phyloP scores from a whole-genome alignment of 1,140 invertebrate species.

The Caenorhabditis remanei region DNA sequence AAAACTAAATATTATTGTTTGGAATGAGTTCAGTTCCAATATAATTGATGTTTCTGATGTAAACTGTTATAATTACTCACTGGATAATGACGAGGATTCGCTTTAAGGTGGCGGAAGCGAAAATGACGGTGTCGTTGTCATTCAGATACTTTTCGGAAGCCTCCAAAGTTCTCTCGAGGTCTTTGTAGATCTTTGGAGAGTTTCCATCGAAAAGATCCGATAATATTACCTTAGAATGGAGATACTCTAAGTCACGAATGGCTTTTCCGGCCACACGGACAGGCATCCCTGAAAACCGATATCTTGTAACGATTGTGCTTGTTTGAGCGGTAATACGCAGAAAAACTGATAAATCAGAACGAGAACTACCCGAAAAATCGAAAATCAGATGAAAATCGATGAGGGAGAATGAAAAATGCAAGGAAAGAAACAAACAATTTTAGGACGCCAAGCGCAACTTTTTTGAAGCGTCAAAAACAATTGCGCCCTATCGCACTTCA shows the following conservation, averaged over 20 bases:
- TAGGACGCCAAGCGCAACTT: constrained; percentile 8
- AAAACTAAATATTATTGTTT: neutral
- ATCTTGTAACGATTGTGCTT: neutral
- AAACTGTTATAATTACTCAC: neutral
- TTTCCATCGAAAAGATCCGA: constrained; percentile 15
- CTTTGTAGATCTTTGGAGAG: neutral
- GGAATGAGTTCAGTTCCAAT: neutral
- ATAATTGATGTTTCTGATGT: neutral
- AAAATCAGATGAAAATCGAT: constrained; percentile 4
- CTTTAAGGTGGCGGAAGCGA: constrained; percentile 40
- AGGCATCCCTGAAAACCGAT: constrained; percentile 6
- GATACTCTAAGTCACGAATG: constrained; percentile 35
- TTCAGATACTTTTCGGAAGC: constrained; percentile 18
- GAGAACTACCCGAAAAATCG: too few species aligned
- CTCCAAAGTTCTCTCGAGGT: constrained; percentile 6
- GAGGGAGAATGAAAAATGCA: neutral
- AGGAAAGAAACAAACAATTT: constrained; percentile 37
- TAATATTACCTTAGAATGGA: constrained; percentile 6
- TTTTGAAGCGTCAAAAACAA: constrained; percentile 9
- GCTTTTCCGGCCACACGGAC: constrained; percentile 49
- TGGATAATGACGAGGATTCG: constrained; percentile 5
- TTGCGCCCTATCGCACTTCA: neutral
- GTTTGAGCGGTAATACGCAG: neutral
- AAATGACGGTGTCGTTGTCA: constrained; percentile 49
- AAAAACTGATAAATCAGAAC: too few species aligned